A percentile compares a stretch with the other conserved stretches of the same genome.
phyloP scores from a whole-genome alignment of 2,888 invertebrate genomes.

The Cynaeus angustus region DNA sequence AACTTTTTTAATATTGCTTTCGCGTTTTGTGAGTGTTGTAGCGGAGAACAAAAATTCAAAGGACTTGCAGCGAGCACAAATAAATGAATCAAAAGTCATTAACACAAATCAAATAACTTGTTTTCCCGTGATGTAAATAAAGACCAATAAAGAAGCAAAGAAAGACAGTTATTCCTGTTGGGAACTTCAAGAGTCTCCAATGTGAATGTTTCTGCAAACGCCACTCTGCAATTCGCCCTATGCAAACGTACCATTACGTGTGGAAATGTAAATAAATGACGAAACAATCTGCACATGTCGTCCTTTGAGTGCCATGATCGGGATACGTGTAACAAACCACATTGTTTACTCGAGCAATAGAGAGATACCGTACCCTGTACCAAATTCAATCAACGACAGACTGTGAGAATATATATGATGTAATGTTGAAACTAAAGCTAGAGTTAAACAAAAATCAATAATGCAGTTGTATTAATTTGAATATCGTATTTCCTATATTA shows the following conservation, averaged over 20 bases:
- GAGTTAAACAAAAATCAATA: conserved; percentile 39
- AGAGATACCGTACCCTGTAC: conserved; percentile 27
- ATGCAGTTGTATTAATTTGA: conserved; percentile 34
- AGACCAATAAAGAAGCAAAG: conserved; percentile 26
- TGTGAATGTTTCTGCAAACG: conserved; percentile 15
- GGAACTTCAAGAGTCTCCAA: conserved; percentile 24
- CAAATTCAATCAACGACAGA: conserved; percentile 39
- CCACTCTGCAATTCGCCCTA: conserved; percentile 30
- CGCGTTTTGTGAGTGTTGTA: no score
- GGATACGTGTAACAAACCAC: conserved; percentile 39
- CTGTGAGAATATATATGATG: conserved; percentile 10
- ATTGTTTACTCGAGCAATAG: conserved; percentile 31
- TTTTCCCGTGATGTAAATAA: conserved; percentile 32
- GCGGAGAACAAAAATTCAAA: no score
- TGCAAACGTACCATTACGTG: conserved; percentile 35
- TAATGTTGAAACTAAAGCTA: conserved; percentile 16
- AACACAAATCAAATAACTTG: conserved; percentile 5
- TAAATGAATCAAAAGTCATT: conserved; percentile 25
- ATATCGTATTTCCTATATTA: conserved; percentile 16
- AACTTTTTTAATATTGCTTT: no score
- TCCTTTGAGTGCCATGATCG: conserved; percentile 42
- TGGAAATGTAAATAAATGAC: conserved; percentile 42
- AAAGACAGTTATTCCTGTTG: conserved; percentile 14
- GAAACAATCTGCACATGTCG: conserved; percentile 42
- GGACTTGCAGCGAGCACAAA: no score